Evolutionary conservation across 1,140 invertebrate genomes (phyloP).

Genomic region (Paraescarpia echinospica): DNA sequence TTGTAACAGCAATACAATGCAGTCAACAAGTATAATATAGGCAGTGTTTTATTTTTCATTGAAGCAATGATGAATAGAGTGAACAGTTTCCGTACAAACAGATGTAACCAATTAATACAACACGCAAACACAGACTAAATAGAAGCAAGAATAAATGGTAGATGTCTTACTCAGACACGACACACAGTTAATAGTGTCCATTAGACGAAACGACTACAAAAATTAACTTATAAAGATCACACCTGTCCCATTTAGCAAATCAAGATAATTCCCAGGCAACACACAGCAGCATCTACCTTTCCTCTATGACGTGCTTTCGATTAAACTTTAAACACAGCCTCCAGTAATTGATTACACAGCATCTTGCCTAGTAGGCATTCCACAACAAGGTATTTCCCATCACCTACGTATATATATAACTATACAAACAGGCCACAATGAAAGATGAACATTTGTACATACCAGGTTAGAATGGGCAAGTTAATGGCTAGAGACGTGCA

Average conservation of each 20-base stretch:
- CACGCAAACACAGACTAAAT: not conserved
- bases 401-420: not conserved
- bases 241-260: not conserved
- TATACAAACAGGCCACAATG: not conserved
- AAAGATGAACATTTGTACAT: not conserved
- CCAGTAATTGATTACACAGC: not conserved
- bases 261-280: not conserved
- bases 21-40: not conserved
- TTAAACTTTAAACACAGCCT: not conserved
- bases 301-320: not conserved
- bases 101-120: not conserved
- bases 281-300: not conserved
- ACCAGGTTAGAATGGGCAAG: not conserved
- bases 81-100: not conserved
- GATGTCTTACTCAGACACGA: not conserved
- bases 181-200: not conserved
- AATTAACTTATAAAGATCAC: not conserved
- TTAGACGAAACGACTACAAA: not conserved
- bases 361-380: not conserved
- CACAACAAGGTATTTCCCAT: not conserved
- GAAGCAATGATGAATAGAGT: not conserved
- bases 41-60: not conserved
- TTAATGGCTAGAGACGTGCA: not conserved
- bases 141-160: not conserved
- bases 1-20: not conserved